These are phyloP conservation scores for Diadumene lineata DNA, from an alignment of 92 coral and sea anemone species.

Conservation along the genomic window DNA sequence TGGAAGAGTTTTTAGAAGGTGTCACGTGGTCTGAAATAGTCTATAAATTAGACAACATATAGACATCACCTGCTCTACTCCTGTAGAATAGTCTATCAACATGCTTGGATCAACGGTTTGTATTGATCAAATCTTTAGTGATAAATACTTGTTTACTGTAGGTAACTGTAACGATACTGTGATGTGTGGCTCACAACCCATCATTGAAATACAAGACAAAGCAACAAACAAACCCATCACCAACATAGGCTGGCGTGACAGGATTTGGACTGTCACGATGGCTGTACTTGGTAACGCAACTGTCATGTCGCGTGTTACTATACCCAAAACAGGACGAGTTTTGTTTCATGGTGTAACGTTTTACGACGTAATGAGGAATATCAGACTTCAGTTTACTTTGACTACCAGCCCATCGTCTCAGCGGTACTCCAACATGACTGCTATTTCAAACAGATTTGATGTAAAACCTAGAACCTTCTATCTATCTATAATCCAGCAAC, in stretches of 20 bases:
- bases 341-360: slow-evolving; percentile 60
- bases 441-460: slow-evolving; percentile 56
- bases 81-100: no score
- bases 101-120: neutral
- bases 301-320: slow-evolving; percentile 53
- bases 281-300: slow-evolving; percentile 28
- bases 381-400: slow-evolving; percentile 58
- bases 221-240: slow-evolving; percentile 55
- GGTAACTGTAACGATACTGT: slow-evolving; percentile 83
- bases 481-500: slow-evolving; percentile 51
- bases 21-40: no score
- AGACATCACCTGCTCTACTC: no score
- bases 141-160: neutral
- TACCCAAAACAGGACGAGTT: slow-evolving; percentile 55
- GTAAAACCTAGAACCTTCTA: slow-evolving; percentile 67
- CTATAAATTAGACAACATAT: no score
- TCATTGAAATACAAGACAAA: slow-evolving; percentile 66
- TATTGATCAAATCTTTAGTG: neutral
- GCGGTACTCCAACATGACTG: slow-evolving; percentile 57
- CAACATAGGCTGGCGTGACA: slow-evolving; percentile 77
- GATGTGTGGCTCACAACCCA: slow-evolving; percentile 68
- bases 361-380: slow-evolving; percentile 52
- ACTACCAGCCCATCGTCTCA: slow-evolving; percentile 53
- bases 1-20: no score
- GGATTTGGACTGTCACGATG: slow-evolving; percentile 53